These are phyloP conservation scores for Drosophila insularis DNA, from an alignment of 1,140 invertebrate genomes.

Conservation along the genomic window DNA sequence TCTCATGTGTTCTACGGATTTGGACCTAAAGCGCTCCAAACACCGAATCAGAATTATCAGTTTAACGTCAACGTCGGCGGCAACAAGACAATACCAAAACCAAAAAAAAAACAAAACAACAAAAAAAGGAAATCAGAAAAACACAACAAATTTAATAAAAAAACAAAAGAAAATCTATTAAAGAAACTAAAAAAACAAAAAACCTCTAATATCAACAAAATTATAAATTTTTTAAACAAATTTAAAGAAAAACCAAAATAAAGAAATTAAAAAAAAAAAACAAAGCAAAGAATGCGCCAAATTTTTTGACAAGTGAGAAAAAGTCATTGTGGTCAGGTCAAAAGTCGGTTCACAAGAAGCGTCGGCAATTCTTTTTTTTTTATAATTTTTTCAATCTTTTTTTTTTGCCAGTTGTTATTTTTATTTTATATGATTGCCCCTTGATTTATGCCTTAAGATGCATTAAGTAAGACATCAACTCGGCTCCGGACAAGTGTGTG, in stretches of 20 bases:
- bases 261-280: background rate
- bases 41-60: conserved; percentile 77
- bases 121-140: conserved; percentile 11
- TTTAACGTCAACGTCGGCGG: conserved; percentile 79
- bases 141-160: background rate
- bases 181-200: background rate
- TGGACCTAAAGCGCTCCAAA: conserved; percentile 71
- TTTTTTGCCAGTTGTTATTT: no score
- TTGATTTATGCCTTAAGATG: conserved; percentile 41
- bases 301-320: background rate
- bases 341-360: background rate
- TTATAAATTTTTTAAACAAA: background rate
- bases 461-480: conserved; percentile 45
- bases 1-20: conserved; percentile 56
- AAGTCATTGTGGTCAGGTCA: background rate
- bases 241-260: background rate
- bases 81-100: conserved; percentile 72
- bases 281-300: background rate
- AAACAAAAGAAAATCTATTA: background rate
- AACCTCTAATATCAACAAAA: no score
- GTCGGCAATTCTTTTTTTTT: background rate
- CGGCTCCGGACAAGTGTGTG: background rate
- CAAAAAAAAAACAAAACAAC: conserved; percentile 33
- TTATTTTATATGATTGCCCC: conserved; percentile 11
- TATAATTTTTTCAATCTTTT: background rate